Conservation (phyloP, 2,113 vertebrate genomes). For the Erythrolamprus reginae region DNA sequence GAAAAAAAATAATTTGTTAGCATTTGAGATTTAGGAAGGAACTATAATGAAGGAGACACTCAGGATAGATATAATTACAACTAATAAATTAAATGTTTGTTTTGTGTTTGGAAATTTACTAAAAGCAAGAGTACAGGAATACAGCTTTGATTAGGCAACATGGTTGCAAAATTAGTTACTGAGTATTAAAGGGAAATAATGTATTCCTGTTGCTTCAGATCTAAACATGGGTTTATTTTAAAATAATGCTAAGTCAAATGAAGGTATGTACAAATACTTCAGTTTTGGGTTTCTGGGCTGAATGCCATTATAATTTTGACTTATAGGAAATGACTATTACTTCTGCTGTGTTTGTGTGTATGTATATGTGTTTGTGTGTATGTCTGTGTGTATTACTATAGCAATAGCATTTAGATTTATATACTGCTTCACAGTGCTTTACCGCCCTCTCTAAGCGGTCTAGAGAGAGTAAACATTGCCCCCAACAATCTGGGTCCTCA, state of each 20-base stretch:
- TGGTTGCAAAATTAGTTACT: background rate
- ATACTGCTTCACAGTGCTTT: too few species aligned
- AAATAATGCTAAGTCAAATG: background rate
- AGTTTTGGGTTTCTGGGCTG: background rate
- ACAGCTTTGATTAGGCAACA: background rate
- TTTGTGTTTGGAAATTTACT: constrained; percentile 24
- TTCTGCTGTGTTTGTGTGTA: background rate
- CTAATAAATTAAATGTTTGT: constrained; percentile 30
- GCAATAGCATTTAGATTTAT: too few species aligned
- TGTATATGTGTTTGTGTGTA: too few species aligned
- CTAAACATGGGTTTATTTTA: background rate
- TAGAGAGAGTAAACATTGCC: too few species aligned
- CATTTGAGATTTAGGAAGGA: constrained; percentile 23
- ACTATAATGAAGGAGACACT: constrained; percentile 34
- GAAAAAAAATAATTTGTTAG: constrained; percentile 43
- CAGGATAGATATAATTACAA: constrained; percentile 37
- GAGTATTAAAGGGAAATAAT: background rate
- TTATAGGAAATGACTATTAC: background rate
- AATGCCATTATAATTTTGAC: background rate
- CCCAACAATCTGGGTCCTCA: too few species aligned
- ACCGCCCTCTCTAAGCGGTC: too few species aligned
- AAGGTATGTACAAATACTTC: background rate
- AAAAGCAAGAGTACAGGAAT: background rate
- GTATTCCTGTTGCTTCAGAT: background rate
- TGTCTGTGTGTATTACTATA: background rate